These are phyloP conservation scores for Pyrgus malvae DNA, from an alignment of 2,888 invertebrate species.

Conservation along the genomic window DNA sequence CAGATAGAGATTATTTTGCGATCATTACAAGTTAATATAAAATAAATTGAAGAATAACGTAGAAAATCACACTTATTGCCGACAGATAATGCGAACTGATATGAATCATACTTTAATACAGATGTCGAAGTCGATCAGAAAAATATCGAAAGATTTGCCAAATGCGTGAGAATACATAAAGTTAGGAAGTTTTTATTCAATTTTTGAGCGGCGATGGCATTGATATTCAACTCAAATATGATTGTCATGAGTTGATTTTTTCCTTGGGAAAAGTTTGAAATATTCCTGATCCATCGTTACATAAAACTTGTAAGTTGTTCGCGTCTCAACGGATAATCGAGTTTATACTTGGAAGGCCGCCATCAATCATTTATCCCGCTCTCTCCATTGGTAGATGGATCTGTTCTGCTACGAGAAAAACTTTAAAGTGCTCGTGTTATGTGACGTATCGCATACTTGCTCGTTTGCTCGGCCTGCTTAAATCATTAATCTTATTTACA, in stretches of 20 bases:
- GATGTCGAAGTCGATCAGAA: background rate
- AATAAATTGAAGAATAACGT: no score
- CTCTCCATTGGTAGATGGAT: slow-evolving; percentile 57
- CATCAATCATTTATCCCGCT: slow-evolving; percentile 80
- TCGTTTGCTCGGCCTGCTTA: slow-evolving; percentile 48
- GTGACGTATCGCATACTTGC: slow-evolving; percentile 61
- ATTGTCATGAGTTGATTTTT: slow-evolving; percentile 77
- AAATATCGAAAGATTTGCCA: slow-evolving; percentile 1
- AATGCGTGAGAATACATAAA: background rate
- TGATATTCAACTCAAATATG: slow-evolving; percentile 75
- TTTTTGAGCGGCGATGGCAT: slow-evolving; percentile 42
- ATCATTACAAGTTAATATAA: no score
- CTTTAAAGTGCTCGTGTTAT: slow-evolving; percentile 73
- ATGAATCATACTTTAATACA: background rate
- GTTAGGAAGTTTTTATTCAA: slow-evolving; percentile 12
- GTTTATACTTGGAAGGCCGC: slow-evolving; percentile 79
- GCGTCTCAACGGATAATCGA: slow-evolving; percentile 81
- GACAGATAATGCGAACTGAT: no score
- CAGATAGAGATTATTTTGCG: no score
- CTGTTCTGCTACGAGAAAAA: slow-evolving; percentile 60
- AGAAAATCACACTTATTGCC: no score
- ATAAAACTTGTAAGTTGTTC: slow-evolving; percentile 82
- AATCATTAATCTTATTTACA: slow-evolving; percentile 38
- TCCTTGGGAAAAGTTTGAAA: slow-evolving; percentile 65
- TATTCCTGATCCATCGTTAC: slow-evolving; percentile 81